Conservation (phyloP, 2,113 vertebrate genomes). For the Morone saxatilis region DNA sequence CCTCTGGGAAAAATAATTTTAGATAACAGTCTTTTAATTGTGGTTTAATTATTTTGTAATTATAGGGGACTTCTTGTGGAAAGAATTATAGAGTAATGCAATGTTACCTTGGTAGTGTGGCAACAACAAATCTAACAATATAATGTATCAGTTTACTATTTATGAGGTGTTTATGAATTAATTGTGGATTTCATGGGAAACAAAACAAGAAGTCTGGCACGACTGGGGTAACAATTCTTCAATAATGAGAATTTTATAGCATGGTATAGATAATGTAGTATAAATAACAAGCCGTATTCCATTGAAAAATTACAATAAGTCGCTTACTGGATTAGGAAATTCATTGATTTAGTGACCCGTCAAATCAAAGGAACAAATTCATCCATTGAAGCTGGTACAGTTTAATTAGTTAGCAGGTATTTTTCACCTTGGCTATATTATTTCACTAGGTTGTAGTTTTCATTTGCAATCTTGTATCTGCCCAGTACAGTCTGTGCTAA, state of each 20-base stretch:
- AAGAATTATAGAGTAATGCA: constrained; percentile 1
- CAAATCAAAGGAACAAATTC: constrained; percentile 16
- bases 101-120: background rate
- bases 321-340: background rate
- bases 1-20: constrained; percentile 22
- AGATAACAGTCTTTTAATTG: constrained; percentile 7
- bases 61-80: background rate
- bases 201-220: background rate
- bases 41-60: constrained; percentile 34
- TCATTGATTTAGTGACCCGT: constrained; percentile 27
- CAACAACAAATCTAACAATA: constrained; percentile 19
- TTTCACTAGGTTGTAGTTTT: constrained; percentile 27
- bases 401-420: constrained; percentile 15
- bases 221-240: background rate
- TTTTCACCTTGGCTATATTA: constrained; percentile 9
- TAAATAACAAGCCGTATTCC: background rate
- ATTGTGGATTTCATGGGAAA: background rate
- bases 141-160: background rate
- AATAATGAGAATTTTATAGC: background rate
- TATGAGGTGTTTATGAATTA: background rate
- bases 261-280: background rate
- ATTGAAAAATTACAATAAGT: background rate
- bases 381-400: constrained; percentile 2
- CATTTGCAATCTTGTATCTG: constrained; percentile 32
- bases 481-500: constrained; percentile 33